A percentile compares a stretch with the other conserved stretches of the same genome.
Conservation (phyloP, 2,113 vertebrate genomes). For the Conger conger region DNA sequence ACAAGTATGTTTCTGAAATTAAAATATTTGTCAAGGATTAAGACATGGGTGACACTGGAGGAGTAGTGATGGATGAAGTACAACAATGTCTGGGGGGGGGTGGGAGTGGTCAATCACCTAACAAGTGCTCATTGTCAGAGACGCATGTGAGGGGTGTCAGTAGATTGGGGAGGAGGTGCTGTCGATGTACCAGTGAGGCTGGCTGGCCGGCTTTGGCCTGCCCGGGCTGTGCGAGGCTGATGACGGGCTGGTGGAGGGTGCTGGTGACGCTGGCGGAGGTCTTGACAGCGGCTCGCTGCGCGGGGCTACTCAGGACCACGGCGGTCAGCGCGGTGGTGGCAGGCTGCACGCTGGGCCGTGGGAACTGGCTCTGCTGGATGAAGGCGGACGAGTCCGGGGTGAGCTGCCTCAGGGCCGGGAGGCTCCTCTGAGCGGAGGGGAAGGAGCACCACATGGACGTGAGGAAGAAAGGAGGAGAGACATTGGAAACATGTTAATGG, state of each 20-base stretch:
- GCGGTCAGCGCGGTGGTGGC: conserved; percentile 77
- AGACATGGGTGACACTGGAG: background rate
- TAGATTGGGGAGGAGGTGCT: background rate
- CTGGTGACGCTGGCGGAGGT: conserved; percentile 65
- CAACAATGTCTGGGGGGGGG: too few relatives aligned
- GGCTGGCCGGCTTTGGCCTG: conserved; percentile 77
- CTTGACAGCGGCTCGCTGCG: conserved; percentile 77
- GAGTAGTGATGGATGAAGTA: too few relatives aligned
- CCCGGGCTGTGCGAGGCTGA: conserved; percentile 82
- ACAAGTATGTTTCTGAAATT: background rate
- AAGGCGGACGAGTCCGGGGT: conserved; percentile 93
- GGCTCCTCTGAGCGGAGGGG: conserved; percentile 79
- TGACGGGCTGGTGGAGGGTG: conserved; percentile 78
- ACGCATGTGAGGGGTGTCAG: background rate
- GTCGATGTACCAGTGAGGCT: conserved; percentile 69
- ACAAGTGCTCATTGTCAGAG: background rate
- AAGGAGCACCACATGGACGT: background rate
- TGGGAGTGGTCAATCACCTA: background rate
- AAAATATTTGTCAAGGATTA: background rate
- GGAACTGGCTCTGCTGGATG: conserved; percentile 93
- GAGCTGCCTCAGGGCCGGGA: conserved; percentile 93
- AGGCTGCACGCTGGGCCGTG: conserved; percentile 61
- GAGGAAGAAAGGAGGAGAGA: background rate
- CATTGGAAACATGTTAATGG: background rate
- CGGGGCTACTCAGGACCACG: conserved; percentile 76